These are phyloP conservation scores for Lophura nycthemera DNA, from an alignment of 2,113 vertebrate species.

Conservation along the genomic window DNA sequence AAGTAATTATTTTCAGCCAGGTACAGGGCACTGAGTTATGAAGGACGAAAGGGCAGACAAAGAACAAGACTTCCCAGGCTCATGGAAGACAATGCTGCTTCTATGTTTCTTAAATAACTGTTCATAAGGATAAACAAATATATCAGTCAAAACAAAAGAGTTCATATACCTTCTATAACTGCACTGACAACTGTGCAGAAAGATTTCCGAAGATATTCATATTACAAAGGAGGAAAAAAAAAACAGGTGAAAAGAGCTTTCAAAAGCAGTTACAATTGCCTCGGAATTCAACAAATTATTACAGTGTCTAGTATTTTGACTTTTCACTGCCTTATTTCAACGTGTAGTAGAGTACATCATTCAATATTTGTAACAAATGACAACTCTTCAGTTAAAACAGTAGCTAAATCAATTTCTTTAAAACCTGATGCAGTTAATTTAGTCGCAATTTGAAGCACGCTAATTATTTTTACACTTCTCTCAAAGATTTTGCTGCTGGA, in stretches of 20 bases:
- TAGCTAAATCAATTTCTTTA: neutral
- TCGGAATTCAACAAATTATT: slow-evolving; percentile 13
- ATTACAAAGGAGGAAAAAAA: neutral
- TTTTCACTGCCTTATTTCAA: neutral
- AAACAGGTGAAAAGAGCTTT: neutral
- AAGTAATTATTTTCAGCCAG: neutral
- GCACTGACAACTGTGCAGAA: neutral
- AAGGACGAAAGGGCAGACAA: neutral
- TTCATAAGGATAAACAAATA: neutral
- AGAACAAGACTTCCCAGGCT: neutral
- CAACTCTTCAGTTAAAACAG: slow-evolving; percentile 2
- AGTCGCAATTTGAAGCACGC: slow-evolving; percentile 26
- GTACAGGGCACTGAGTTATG: neutral
- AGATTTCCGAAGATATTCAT: neutral
- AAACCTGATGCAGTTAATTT: slow-evolving; percentile 1
- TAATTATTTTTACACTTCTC: slow-evolving; percentile 14
- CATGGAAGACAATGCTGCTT: neutral
- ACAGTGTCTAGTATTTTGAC: neutral
- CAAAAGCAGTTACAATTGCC: neutral
- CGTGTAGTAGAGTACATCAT: neutral
- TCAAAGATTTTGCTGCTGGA: neutral
- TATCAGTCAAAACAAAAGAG: neutral
- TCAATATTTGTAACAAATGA: neutral
- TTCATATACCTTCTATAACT: neutral
- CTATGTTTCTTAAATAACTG: neutral